Evolutionary conservation across 2,113 vertebrate species (phyloP), one percentile per base, ranked within the genome.

Genomic region (Beaufortia kweichowensis): DNA sequence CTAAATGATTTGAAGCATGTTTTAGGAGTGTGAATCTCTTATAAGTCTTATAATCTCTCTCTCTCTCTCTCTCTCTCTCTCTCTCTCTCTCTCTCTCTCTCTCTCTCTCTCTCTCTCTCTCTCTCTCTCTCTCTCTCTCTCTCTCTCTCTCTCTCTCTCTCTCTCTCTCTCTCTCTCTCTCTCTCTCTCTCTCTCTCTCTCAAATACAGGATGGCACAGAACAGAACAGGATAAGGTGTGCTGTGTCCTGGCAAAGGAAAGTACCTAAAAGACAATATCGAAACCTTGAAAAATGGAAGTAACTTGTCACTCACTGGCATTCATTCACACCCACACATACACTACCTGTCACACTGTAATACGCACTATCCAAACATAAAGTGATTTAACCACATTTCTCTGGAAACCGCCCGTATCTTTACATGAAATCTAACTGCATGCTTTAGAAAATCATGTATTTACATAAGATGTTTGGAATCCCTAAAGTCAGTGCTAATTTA

Each of bases 241-340:
- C 26, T 60, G 14, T 41, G 41, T 33, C 19, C 8, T n/a, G 23
- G 7, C 21, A 28, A 0, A 26, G 39, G 57, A 74, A 74, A 74
- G 19, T 19, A 74, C 57, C 55, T 74, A 26, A 74, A 41, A 71
- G 70, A 74, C 60, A 1, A 14, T 43, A 29, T 61, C 70, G 61
- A 1, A 48, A 10, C 33, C 23, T 61, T 41, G 56, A 71, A 11
- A 31, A 6, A 17, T 61, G 70, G 70, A 74, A 61, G 39, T 17
- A 21, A 28, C 70, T 60, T 61, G 70, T 73, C 70, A 48, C 6
- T 67, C 41, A 8, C 26, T 43, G 43, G 31, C 55, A 77, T 60
- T n/a, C 35, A 48, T 31, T 48, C 28, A 60, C 53, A 69, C 65
- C 26, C 31, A 33, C 31, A 33, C 60, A 75, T 10, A 75, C 59